Percentiles rank a stretch among this genome's conserved stretches.
phyloP scores from a whole-genome alignment of 2,888 invertebrate species.

The Pardosa pseudoannulata region DNA sequence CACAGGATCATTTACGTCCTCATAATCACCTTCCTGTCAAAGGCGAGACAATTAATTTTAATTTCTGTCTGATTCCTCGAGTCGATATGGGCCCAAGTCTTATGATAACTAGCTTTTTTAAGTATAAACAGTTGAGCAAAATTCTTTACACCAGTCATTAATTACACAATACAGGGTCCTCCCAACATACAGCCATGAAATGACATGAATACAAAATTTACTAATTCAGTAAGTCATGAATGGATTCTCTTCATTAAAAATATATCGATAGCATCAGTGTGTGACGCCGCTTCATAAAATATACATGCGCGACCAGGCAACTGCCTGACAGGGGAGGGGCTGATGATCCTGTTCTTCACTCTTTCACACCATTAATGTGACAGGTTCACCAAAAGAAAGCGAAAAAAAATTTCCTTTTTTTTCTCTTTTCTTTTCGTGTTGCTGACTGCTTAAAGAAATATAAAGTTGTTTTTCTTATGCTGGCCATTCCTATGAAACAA shows the following conservation, averaged over 20 bases:
- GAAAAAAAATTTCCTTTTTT: too few relatives aligned
- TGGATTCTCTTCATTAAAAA: not conserved
- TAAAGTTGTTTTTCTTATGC: too few relatives aligned
- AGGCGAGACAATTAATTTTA: not conserved
- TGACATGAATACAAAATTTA: not conserved
- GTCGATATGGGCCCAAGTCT: not conserved
- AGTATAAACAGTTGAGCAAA: not conserved
- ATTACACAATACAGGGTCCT: not conserved
- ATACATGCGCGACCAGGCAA: not conserved
- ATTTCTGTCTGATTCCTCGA: not conserved
- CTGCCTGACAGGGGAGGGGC: not conserved
- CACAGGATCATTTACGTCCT: too few relatives aligned
- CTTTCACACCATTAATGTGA: not conserved
- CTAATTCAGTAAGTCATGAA: constrained; percentile 13
- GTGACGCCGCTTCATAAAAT: not conserved
- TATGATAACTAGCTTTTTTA: not conserved
- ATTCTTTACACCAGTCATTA: too few relatives aligned
- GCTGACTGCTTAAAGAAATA: too few relatives aligned
- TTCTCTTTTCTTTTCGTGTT: too few relatives aligned
- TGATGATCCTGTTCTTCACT: not conserved
- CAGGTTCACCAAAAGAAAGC: not conserved
- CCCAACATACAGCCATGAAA: not conserved
- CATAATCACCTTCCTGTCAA: not conserved
- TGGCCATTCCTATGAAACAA: too few relatives aligned
- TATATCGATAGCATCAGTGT: not conserved